phyloP scores from a whole-genome alignment of 2,797 vertebrate genomes.

The Propithecus deckenii region DNA sequence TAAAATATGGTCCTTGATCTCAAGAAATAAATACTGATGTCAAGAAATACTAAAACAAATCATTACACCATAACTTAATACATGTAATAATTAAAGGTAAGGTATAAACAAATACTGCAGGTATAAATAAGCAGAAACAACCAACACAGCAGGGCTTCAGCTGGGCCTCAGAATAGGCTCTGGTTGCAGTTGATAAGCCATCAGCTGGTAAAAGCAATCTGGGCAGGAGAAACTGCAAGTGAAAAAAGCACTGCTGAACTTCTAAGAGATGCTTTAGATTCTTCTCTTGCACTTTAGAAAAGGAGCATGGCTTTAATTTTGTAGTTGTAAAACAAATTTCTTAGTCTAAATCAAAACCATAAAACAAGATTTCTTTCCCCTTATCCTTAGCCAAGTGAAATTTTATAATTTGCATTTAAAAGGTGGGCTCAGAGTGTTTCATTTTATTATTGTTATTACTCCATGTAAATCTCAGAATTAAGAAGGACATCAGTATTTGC shows the following conservation, averaged over 20 bases:
- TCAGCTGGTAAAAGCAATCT: neutral
- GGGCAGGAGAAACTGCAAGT: neutral
- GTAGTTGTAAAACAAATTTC: slow-evolving; percentile 41
- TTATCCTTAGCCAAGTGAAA: slow-evolving; percentile 51
- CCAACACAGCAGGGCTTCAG: neutral
- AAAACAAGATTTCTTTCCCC: slow-evolving; percentile 42
- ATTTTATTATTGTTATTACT: slow-evolving; percentile 15
- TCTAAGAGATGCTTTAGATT: neutral
- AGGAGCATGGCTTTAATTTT: slow-evolving; percentile 52
- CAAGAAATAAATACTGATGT: slow-evolving; percentile 8
- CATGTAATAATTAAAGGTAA: slow-evolving; percentile 11
- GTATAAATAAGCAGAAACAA: neutral
- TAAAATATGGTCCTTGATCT: slow-evolving; percentile 2
- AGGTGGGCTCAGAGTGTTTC: slow-evolving; percentile 17
- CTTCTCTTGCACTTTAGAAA: slow-evolving; percentile 3
- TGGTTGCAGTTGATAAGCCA: neutral
- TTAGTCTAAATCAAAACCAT: slow-evolving; percentile 54
- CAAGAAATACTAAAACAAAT: slow-evolving; percentile 54
- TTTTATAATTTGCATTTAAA: slow-evolving; percentile 47
- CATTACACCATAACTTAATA: neutral
- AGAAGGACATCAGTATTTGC: neutral
- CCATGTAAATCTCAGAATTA: slow-evolving; percentile 36
- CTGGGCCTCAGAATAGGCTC: neutral
- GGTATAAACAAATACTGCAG: neutral
- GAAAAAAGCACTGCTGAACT: neutral